phyloP scores from a whole-genome alignment of 2,888 invertebrate genomes.

The Lycocerus yunnanus region DNA sequence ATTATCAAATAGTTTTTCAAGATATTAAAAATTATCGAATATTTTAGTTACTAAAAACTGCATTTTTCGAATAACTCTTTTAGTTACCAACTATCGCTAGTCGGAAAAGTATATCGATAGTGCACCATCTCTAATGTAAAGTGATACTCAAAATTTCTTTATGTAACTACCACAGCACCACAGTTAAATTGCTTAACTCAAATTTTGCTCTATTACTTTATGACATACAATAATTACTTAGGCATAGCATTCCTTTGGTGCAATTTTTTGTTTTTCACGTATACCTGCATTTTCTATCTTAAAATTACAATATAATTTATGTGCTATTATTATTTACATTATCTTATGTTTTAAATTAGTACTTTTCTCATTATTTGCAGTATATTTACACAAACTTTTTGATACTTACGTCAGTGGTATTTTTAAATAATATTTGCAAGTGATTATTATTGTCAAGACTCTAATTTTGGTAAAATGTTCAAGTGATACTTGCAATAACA shows the following conservation, averaged over 20 bases:
- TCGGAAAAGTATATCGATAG: neutral
- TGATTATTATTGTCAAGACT: neutral
- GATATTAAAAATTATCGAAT: neutral
- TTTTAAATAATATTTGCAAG: neutral
- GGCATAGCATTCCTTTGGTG: neutral
- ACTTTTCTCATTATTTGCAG: neutral
- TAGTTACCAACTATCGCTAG: neutral
- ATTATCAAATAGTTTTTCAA: too few species aligned
- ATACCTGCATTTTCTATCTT: neutral
- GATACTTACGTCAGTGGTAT: neutral
- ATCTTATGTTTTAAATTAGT: neutral
- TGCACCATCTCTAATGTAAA: neutral
- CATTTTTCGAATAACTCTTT: neutral
- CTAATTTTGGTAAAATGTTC: constrained; percentile 19
- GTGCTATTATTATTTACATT: neutral
- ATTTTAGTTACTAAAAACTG: neutral
- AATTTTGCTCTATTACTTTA: neutral
- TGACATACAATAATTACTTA: neutral
- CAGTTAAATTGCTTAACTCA: neutral
- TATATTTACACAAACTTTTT: neutral
- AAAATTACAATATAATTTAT: neutral
- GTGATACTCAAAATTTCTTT: neutral
- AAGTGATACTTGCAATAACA: constrained; percentile 49
- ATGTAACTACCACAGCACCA: neutral
- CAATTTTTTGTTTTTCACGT: neutral